Evolutionary conservation across 2,113 vertebrate species (phyloP).

Genomic region (Serinus canaria): DNA sequence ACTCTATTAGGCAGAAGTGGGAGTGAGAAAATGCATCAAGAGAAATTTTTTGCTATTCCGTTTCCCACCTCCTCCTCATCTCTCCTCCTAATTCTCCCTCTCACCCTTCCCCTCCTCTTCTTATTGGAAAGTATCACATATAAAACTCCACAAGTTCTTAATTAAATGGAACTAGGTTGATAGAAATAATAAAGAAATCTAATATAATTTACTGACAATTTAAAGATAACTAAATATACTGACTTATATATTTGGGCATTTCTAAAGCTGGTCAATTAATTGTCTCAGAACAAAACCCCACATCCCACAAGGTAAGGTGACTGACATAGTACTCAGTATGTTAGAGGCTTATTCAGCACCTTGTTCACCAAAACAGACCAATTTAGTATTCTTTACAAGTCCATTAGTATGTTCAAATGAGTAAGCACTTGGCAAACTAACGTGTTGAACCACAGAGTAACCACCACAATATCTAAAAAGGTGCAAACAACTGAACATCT

Average conservation of each 20-base stretch:
- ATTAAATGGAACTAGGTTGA: neutral
- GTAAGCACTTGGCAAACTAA: neutral
- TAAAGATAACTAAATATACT: neutral
- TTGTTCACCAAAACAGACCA: neutral
- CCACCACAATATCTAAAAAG: neutral
- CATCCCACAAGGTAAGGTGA: neutral
- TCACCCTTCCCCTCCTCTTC: neutral
- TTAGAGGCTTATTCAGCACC: neutral
- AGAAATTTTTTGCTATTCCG: neutral
- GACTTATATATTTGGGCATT: neutral
- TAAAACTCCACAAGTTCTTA: neutral
- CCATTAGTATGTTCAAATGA: neutral
- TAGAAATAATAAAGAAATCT: neutral
- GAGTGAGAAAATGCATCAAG: neutral
- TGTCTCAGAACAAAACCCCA: neutral
- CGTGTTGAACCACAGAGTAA: neutral
- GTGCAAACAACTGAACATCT: neutral
- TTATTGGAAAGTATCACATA: neutral
- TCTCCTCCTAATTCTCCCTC: neutral
- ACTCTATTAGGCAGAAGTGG: neutral
- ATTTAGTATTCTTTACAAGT: neutral
- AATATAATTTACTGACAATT: neutral
- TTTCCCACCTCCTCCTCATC: neutral
- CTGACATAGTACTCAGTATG: neutral
- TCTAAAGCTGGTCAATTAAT: neutral